Evolutionary conservation across 92 coral and sea anemone species (phyloP).

Genomic region (Actinernus sp.): DNA sequence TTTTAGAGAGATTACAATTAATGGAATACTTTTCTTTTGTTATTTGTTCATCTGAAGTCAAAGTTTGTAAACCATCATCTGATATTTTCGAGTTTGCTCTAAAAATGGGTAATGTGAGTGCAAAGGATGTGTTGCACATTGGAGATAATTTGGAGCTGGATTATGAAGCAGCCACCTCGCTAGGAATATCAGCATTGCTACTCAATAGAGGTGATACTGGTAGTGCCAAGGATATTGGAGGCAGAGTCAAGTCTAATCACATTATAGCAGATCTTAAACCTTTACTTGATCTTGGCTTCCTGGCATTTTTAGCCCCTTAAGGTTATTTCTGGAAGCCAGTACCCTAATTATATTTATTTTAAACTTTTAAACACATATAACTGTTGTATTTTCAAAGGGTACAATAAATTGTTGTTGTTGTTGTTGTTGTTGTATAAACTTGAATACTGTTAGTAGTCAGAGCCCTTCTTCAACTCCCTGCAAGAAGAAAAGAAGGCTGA

Average conservation of each 20-base stretch:
- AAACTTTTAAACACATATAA: too few species aligned
- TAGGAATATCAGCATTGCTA: constrained; percentile 79
- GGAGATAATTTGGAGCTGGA: constrained; percentile 82
- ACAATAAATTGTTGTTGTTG: too few species aligned
- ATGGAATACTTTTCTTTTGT: constrained; percentile 68
- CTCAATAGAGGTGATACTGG: constrained; percentile 46
- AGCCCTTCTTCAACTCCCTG: too few species aligned
- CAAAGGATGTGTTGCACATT: constrained; percentile 70
- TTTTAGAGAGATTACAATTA: constrained; percentile 61
- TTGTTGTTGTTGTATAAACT: too few species aligned
- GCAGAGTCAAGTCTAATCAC: constrained; percentile 24
- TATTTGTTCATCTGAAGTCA: constrained; percentile 69
- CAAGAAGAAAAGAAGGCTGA: too few species aligned
- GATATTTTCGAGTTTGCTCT: constrained; percentile 75
- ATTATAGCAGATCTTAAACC: constrained; percentile 31
- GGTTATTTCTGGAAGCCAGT: too few species aligned
- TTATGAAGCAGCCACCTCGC: constrained; percentile 68
- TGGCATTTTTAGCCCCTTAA: too few species aligned
- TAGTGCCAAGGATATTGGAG: not conserved
- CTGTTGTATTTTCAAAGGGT: too few species aligned
- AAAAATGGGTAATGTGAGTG: constrained; percentile 25
- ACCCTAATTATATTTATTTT: too few species aligned
- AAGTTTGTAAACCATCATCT: constrained; percentile 72
- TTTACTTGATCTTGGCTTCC: too few species aligned
- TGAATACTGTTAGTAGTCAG: too few species aligned